Conservation (phyloP, 2,797 vertebrate species). For the Sciurus carolinensis region DNA sequence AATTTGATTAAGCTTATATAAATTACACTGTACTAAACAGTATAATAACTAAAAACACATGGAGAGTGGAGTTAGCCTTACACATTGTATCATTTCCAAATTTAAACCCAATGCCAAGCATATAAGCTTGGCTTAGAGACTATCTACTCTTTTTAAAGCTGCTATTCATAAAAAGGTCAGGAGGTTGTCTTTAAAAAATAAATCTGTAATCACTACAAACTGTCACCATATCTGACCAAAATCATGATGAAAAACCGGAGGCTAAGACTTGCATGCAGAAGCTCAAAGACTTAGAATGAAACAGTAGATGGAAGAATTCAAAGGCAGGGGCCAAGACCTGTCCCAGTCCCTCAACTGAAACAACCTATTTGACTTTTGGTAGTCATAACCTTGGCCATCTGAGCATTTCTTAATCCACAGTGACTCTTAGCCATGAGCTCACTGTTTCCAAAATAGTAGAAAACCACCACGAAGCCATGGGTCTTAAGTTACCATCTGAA, state of each 20-base stretch:
- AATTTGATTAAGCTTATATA: conserved; percentile 89
- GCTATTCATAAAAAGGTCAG: conserved; percentile 81
- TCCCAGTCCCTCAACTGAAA: conserved; percentile 56
- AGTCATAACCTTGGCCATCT: conserved; percentile 56
- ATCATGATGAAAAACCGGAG: conserved; percentile 72
- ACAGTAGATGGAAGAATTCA: conserved; percentile 68
- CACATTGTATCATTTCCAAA: conserved; percentile 78
- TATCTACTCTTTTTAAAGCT: conserved; percentile 75
- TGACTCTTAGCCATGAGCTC: conserved; percentile 77
- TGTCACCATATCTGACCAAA: conserved; percentile 74
- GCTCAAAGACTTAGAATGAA: conserved; percentile 67
- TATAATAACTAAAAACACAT: conserved; percentile 87
- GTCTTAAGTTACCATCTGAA: conserved; percentile 65
- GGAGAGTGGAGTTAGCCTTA: conserved; percentile 79
- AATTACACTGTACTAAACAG: conserved; percentile 88
- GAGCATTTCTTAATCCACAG: conserved; percentile 74
- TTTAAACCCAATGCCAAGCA: conserved; percentile 77
- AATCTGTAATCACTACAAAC: conserved; percentile 80
- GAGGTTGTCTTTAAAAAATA: conserved; percentile 81
- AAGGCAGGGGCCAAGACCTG: conserved; percentile 53
- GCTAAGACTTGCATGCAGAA: conserved; percentile 45
- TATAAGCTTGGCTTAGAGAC: conserved; percentile 53
- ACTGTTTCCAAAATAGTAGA: conserved; percentile 73
- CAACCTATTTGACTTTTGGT: conserved; percentile 65
- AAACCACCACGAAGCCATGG: conserved; percentile 67